These are phyloP conservation scores for Willisornis vidua DNA, from an alignment of 2,113 vertebrate genomes.

Conservation along the genomic window DNA sequence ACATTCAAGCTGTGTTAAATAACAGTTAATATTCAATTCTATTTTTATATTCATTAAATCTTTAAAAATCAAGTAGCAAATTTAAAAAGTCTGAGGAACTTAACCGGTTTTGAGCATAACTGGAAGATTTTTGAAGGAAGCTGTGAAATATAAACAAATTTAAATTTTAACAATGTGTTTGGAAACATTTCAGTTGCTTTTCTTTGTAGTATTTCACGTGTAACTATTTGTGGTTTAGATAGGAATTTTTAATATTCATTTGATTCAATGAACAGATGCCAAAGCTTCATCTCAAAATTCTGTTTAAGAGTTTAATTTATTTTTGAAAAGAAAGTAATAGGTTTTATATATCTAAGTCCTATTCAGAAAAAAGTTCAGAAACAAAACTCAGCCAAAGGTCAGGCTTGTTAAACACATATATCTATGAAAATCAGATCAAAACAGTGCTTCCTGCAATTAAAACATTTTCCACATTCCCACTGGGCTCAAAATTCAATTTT, in stretches of 20 bases:
- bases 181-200: constrained; percentile 6
- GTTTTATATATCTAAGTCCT: constrained; percentile 16
- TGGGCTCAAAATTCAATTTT: background rate
- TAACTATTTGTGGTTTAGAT: constrained; percentile 35
- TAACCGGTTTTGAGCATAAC: background rate
- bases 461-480: background rate
- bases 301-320: constrained; percentile 36
- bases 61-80: background rate
- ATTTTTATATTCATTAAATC: background rate
- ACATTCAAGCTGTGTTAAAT: background rate
- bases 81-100: background rate
- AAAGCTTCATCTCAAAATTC: constrained; percentile 22
- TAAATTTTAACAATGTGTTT: constrained; percentile 11
- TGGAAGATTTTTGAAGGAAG: background rate
- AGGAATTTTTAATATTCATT: constrained; percentile 63
- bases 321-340: constrained; percentile 37
- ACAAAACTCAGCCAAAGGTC: constrained; percentile 41
- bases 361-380: background rate
- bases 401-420: background rate
- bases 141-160: constrained; percentile 12
- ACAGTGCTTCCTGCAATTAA: constrained; percentile 27
- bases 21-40: background rate
- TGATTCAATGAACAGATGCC: constrained; percentile 31
- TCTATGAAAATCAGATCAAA: background rate
- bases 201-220: background rate